phyloP scores from a whole-genome alignment of 2,113 vertebrate species.

The Chiloscyllium plagiosum region DNA sequence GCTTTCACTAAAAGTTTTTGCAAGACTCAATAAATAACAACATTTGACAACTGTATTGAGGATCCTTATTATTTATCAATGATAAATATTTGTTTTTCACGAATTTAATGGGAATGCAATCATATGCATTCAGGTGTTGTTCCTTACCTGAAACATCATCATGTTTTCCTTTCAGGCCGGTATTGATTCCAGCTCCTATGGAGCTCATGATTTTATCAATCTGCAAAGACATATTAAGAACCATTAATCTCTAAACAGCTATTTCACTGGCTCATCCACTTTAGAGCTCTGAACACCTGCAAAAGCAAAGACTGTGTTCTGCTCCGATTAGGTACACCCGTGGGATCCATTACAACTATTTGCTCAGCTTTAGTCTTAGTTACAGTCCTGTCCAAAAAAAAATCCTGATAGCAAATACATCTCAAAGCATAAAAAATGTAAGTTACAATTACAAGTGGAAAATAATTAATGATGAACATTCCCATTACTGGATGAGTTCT shows the following conservation, averaged over 20 bases:
- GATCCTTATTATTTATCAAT: not conserved
- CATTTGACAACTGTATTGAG: not conserved
- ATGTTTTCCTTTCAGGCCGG: constrained; percentile 69
- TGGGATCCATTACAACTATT: constrained; percentile 10
- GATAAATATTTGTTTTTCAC: not conserved
- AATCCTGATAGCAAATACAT: no score
- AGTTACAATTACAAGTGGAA: not conserved
- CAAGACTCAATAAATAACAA: not conserved
- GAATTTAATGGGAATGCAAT: not conserved
- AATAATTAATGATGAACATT: not conserved
- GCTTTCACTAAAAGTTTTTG: not conserved
- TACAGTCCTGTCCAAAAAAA: not conserved
- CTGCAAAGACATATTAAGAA: constrained; percentile 55
- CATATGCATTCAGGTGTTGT: not conserved
- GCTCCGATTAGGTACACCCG: not conserved
- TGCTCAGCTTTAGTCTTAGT: not conserved
- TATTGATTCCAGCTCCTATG: constrained; percentile 85
- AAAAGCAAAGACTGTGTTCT: not conserved
- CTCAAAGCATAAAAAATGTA: not conserved
- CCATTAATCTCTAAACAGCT: not conserved
- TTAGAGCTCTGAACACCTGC: not conserved
- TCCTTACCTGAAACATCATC: constrained; percentile 68
- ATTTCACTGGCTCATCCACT: not conserved
- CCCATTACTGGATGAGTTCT: not conserved
- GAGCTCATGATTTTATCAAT: constrained; percentile 98